phyloP scores from a whole-genome alignment of 1,140 invertebrate species.

The Leptinotarsa texana region DNA sequence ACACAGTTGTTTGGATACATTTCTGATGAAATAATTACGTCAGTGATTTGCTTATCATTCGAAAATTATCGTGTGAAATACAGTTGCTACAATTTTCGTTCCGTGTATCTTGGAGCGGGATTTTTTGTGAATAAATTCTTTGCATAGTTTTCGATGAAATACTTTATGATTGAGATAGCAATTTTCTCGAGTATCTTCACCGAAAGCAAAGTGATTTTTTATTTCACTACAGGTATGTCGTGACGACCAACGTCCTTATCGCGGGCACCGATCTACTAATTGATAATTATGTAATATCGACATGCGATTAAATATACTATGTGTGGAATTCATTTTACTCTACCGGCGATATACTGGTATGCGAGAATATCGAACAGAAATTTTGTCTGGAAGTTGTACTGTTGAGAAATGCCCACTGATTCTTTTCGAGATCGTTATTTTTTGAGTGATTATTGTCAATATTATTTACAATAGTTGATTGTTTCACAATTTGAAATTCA shows the following conservation, averaged over 20 bases:
- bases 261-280: constrained; percentile 1
- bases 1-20: too few relatives aligned
- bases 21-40: too few relatives aligned
- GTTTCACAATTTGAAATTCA: too few relatives aligned
- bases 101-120: not conserved
- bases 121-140: not conserved
- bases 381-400: not conserved
- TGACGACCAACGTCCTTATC: constrained; percentile 1
- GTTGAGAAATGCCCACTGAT: too few relatives aligned
- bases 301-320: constrained; percentile 5
- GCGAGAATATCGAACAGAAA: not conserved
- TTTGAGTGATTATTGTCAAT: too few relatives aligned
- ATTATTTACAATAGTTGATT: too few relatives aligned
- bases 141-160: constrained; percentile 3
- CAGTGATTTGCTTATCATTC: too few relatives aligned
- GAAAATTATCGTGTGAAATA: not conserved
- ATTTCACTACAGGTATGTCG: constrained; percentile 6
- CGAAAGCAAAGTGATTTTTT: constrained; percentile 10
- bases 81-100: not conserved
- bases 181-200: constrained; percentile 11
- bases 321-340: constrained; percentile 9
- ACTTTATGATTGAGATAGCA: not conserved
- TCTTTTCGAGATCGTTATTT: too few relatives aligned
- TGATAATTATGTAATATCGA: constrained; percentile 13
- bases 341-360: not conserved